These are phyloP conservation scores for Festucalex cinctus DNA, from an alignment of 2,113 vertebrate species.

Conservation along the genomic window DNA sequence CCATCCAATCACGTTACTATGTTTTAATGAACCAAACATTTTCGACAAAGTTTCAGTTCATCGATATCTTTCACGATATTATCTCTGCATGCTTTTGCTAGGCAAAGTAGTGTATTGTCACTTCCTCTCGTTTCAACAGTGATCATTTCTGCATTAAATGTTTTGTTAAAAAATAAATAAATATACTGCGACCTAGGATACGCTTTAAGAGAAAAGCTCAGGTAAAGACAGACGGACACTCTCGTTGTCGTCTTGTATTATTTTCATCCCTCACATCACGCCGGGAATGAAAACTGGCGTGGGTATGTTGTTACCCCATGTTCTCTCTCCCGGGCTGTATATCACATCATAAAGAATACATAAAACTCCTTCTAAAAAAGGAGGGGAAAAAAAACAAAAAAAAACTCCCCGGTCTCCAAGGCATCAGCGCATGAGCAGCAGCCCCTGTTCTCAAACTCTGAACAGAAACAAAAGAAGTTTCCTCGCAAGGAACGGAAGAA, in stretches of 20 bases:
- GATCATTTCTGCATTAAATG: neutral
- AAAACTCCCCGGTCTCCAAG: constrained; percentile 59
- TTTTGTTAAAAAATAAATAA: neutral
- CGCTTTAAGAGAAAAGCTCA: constrained; percentile 6
- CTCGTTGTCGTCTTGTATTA: constrained; percentile 57
- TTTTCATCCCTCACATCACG: constrained; percentile 64
- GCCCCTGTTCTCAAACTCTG: constrained; percentile 63
- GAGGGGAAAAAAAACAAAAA: constrained; percentile 30
- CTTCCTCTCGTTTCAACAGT: neutral
- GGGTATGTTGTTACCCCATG: constrained; percentile 68
- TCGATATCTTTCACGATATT: no score
- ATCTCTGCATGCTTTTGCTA: no score
- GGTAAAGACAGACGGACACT: constrained; percentile 64
- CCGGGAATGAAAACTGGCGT: constrained; percentile 65
- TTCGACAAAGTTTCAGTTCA: no score
- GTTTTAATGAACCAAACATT: no score
- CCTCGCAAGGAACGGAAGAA: constrained; percentile 58
- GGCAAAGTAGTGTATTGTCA: neutral
- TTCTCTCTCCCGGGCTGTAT: constrained; percentile 69
- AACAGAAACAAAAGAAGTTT: constrained; percentile 66
- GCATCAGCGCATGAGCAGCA: constrained; percentile 50
- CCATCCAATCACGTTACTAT: no score
- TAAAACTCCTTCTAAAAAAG: constrained; percentile 55
- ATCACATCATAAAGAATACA: constrained; percentile 77
- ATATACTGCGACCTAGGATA: neutral